Base-by-base conservation (phyloP, 2,113 vertebrate species). In the Kryptolebias marmoratus region DNA sequence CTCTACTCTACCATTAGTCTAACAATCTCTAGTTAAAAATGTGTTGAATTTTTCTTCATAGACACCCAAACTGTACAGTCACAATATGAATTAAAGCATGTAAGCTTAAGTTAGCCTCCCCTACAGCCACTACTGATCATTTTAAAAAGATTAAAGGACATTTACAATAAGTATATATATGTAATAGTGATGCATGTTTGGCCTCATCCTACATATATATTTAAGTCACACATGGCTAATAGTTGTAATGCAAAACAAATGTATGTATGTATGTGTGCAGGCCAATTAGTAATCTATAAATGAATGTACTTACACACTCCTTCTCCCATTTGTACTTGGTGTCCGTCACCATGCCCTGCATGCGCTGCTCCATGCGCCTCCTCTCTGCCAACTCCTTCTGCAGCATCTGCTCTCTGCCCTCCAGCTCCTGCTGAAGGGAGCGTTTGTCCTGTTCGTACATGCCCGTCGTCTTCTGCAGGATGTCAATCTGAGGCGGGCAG, bases 391-490 rank as follows among this genome's bases (percentile, higher is more conserved):
- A 90, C 81, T 98, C 95, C 0, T 93, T 87, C 31, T 97, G 96
- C 44, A 99, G 87, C 72, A 93, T 93, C 64, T 98, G 95, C 39
- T 92, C 95, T 66, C 95, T 88, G 15, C 74, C 94, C 45, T 98
- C 96, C 49, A 99, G 88, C 57, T 98, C 96, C 3, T 97, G 95
- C 72, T 97, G 94, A 54, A 99, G 90, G 0, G 85, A 90, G 36
- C 96, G 95, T 53, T 98, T 98, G 77, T 99, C 97, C 57, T 96
- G 96, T 79, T 99, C 97, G 1, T 98, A 98, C 88, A 99, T 96
- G 0, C 93, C 93, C 0, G 97, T 92, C 0, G 98, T 98, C 86
- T 98, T 99, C 91, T 99, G 97, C 39, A 99, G 78, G 75, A 99
- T 96, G 11, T 99, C 96, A 2, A 98, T 92, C 97, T 99, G 75